A percentile compares a stretch with the other conserved stretches of the same genome.
Conservation (phyloP, 2,113 vertebrate genomes). For the Oophaga pumilio region DNA sequence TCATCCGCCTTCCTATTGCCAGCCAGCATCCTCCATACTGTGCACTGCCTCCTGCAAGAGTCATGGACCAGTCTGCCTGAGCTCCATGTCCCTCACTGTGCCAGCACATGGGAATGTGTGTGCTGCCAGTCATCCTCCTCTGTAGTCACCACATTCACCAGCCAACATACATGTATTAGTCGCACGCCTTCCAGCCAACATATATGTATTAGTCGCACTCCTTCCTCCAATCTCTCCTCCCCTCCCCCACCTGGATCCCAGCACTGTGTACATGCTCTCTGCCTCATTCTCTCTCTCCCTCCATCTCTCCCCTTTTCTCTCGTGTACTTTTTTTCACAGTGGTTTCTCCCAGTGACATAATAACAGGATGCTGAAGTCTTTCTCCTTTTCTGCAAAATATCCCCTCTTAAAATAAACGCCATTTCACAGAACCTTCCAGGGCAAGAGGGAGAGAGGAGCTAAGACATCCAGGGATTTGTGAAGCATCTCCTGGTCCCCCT, state of each 20-base stretch:
- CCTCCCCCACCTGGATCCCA: conserved; percentile 59
- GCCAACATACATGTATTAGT: conserved; percentile 57
- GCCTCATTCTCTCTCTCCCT: conserved; percentile 58
- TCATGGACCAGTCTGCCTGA: conserved; percentile 1
- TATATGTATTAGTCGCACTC: conserved; percentile 55
- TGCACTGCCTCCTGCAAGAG: not conserved
- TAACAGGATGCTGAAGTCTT: conserved; percentile 60
- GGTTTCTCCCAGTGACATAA: conserved; percentile 65
- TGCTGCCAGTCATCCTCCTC: not conserved
- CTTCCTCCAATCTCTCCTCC: conserved; percentile 62
- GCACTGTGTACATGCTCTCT: conserved; percentile 55
- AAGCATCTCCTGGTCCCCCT: conserved; percentile 46
- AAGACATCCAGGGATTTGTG: conserved; percentile 46
- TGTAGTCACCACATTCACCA: conserved; percentile 16
- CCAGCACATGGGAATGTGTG: not conserved
- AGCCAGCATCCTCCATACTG: not conserved
- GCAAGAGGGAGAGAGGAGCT: conserved; percentile 53
- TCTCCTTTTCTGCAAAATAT: conserved; percentile 61
- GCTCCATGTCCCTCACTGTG: not conserved
- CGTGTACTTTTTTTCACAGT: conserved; percentile 56
- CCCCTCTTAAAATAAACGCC: conserved; percentile 63
- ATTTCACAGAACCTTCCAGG: conserved; percentile 62
- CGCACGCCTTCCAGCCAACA: conserved; percentile 58
- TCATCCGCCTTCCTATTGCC: not conserved
- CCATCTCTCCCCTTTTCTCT: conserved; percentile 51